A percentile compares a stretch with the other conserved stretches of the same genome.
Evolutionary conservation across 2,888 invertebrate genomes (phyloP).

Genomic region (Eupithecia centaureata): DNA sequence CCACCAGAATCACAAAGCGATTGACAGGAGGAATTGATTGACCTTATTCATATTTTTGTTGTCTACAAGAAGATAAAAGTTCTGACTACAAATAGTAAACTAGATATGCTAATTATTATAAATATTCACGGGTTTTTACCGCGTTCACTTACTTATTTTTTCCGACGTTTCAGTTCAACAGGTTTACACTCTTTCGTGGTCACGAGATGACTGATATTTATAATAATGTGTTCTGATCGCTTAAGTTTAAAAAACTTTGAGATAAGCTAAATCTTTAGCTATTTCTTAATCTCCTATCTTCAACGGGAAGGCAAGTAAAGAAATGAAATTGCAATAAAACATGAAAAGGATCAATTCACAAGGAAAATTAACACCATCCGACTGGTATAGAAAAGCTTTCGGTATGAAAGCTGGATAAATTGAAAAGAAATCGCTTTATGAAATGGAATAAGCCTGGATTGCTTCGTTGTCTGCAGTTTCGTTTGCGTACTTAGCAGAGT

Average conservation of each 20-base stretch:
- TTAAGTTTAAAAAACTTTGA: too few relatives aligned
- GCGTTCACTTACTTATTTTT: too few relatives aligned
- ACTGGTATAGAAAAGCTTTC: conserved; percentile 15
- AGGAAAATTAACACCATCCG: conserved; percentile 25
- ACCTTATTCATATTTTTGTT: neutral
- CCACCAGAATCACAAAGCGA: conserved; percentile 39
- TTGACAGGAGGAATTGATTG: neutral
- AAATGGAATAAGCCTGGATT: conserved; percentile 22
- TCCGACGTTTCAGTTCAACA: too few relatives aligned
- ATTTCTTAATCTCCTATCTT: neutral
- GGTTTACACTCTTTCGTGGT: too few relatives aligned
- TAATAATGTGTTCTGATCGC: too few relatives aligned
- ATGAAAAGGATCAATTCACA: conserved; percentile 23
- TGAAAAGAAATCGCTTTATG: conserved; percentile 21
- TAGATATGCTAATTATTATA: too few relatives aligned
- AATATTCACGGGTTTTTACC: too few relatives aligned
- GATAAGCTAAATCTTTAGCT: neutral
- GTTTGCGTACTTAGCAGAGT: conserved; percentile 30
- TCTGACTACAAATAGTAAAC: neutral
- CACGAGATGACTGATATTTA: too few relatives aligned
- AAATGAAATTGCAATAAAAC: conserved; percentile 11
- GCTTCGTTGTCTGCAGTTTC: conserved; percentile 31
- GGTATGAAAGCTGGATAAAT: conserved; percentile 18
- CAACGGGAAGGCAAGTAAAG: neutral
- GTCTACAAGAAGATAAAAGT: neutral